Percentiles rank a stretch among this genome's conserved stretches.
phyloP scores from a whole-genome alignment of 2,888 invertebrate genomes.

The Eretmocerus hayati region DNA sequence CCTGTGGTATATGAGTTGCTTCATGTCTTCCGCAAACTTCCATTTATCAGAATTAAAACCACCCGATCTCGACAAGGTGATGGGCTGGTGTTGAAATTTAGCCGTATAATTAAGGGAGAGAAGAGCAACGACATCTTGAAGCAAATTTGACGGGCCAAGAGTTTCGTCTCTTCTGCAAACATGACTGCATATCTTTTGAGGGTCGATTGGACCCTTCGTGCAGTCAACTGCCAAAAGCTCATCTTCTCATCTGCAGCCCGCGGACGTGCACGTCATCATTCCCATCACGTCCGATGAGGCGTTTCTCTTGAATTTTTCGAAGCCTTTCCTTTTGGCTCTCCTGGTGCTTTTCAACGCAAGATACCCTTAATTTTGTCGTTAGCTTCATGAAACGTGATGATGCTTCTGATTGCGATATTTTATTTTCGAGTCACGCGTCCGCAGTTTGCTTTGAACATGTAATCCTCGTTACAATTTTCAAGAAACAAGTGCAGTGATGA shows the following conservation, averaged over 20 bases:
- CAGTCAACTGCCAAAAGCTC: not conserved
- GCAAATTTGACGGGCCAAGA: constrained; percentile 32
- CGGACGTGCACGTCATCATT: constrained; percentile 34
- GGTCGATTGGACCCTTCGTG: constrained; percentile 36
- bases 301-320: constrained; percentile 18
- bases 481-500: no score
- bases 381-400: constrained; percentile 31
- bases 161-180: constrained; percentile 38
- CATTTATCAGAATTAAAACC: no score
- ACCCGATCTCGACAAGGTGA: no score
- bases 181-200: constrained; percentile 36
- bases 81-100: no score
- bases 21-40: no score
- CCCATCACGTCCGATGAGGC: constrained; percentile 32
- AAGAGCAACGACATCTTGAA: no score
- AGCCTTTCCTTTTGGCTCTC: constrained; percentile 13
- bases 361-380: constrained; percentile 27
- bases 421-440: not conserved
- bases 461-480: no score
- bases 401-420: constrained; percentile 6
- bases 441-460: no score
- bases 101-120: no score
- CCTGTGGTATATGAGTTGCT: no score
- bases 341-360: not conserved
- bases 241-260: constrained; percentile 25